These are phyloP conservation scores for Vesta saturnalis DNA, from an alignment of 2,888 invertebrate species.

Conservation along the genomic window DNA sequence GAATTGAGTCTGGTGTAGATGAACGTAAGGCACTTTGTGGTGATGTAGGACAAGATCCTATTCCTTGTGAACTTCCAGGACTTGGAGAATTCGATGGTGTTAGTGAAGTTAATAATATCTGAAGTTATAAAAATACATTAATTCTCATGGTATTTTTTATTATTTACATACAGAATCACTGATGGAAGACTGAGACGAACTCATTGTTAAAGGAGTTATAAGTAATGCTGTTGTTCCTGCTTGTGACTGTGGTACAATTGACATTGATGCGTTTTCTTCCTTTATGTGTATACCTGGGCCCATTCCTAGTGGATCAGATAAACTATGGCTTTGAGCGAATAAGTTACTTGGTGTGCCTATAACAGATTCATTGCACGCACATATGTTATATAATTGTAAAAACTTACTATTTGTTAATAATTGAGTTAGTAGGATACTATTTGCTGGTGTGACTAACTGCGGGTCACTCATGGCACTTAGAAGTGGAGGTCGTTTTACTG, in stretches of 20 bases:
- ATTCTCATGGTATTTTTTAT: neutral
- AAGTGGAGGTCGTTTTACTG: constrained; percentile 69
- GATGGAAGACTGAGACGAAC: constrained; percentile 56
- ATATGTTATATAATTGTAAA: neutral
- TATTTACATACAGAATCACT: constrained; percentile 51
- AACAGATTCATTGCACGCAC: constrained; percentile 3
- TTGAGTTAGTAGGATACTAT: constrained; percentile 83
- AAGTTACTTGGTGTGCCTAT: constrained; percentile 45
- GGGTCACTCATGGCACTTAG: constrained; percentile 82
- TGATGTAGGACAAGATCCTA: constrained; percentile 69
- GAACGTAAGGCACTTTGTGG: constrained; percentile 64
- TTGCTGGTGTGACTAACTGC: constrained; percentile 65
- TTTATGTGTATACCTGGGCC: constrained; percentile 47
- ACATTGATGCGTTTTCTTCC: constrained; percentile 57
- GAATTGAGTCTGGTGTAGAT: constrained; percentile 63
- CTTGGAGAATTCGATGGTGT: constrained; percentile 59
- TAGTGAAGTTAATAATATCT: constrained; percentile 46
- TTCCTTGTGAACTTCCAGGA: constrained; percentile 63
- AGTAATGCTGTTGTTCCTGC: constrained; percentile 59
- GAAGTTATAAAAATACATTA: constrained; percentile 13
- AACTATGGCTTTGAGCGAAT: constrained; percentile 43
- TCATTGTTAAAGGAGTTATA: constrained; percentile 62
- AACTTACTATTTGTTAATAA: constrained; percentile 78
- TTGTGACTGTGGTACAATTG: constrained; percentile 64
- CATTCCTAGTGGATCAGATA: constrained; percentile 39